Conservation (phyloP, 2,888 invertebrate genomes). For the Blastobasis lacticolella region DNA sequence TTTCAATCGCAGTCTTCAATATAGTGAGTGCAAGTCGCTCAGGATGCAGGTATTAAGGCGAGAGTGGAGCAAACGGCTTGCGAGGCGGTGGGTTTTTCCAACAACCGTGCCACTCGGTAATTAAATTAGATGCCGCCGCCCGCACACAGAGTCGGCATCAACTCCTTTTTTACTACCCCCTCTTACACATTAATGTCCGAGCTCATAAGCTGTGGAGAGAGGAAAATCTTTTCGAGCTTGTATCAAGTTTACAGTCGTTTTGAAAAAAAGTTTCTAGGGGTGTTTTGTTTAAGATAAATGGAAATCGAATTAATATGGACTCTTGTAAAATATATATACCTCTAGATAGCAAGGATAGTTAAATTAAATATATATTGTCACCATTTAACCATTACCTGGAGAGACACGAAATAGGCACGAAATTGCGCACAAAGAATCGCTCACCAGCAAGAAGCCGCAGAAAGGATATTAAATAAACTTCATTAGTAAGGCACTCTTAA, state of each 20-base stretch:
- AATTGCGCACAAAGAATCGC: conserved; percentile 3
- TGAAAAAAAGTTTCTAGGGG: too few species aligned
- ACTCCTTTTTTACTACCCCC: conserved; percentile 21
- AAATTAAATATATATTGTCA: too few species aligned
- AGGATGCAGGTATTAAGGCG: conserved; percentile 20
- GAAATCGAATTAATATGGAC: too few species aligned
- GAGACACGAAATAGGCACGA: too few species aligned
- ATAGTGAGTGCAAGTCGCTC: too few species aligned
- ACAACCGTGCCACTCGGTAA: conserved; percentile 43
- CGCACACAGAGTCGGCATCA: conserved; percentile 22
- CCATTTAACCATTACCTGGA: too few species aligned
- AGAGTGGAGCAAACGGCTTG: conserved; percentile 45
- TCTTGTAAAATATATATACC: too few species aligned
- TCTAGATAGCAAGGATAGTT: too few species aligned
- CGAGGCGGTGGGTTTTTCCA: conserved; percentile 45
- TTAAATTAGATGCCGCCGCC: conserved; percentile 54
- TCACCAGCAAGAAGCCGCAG: conserved; percentile 12
- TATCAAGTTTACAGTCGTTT: too few species aligned
- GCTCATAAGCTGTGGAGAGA: conserved; percentile 19
- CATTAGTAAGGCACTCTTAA: conserved; percentile 20
- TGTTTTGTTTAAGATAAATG: too few species aligned
- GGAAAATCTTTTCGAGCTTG: conserved; percentile 11
- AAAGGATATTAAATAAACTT: conserved; percentile 16
- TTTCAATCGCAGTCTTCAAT: too few species aligned
- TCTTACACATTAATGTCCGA: conserved; percentile 19